phyloP scores from a whole-genome alignment of 2,797 vertebrate species.

The Carduelis carduelis region DNA sequence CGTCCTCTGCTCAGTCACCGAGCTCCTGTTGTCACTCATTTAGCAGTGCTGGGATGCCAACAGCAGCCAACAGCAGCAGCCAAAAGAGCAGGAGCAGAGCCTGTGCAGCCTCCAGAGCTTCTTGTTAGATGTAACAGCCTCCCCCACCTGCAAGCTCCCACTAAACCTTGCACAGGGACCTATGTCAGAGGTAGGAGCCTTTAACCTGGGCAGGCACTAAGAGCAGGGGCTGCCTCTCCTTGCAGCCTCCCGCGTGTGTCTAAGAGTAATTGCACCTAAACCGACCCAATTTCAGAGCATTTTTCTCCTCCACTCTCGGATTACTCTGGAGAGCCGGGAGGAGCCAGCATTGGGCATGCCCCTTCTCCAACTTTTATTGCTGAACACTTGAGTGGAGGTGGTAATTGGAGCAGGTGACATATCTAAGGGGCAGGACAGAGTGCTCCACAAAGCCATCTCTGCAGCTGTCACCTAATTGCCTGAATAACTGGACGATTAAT shows the following conservation, averaged over 20 bases:
- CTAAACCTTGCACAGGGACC: not conserved
- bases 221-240: not conserved
- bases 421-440: slow-evolving; percentile 65
- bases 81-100: not conserved
- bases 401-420: slow-evolving; percentile 71
- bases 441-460: slow-evolving; percentile 56
- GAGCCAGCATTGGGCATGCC: not conserved
- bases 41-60: not conserved
- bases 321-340: not conserved
- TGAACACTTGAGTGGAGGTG: slow-evolving; percentile 64
- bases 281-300: not conserved
- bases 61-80: not conserved
- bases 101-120: not conserved
- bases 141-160: not conserved
- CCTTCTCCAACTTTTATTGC: slow-evolving; percentile 58
- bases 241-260: not conserved
- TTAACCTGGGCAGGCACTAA: not conserved
- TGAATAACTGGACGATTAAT: slow-evolving; percentile 78
- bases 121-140: not conserved
- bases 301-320: not conserved
- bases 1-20: accelerated
- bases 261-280: slow-evolving; percentile 18
- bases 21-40: not conserved
- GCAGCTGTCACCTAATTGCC: slow-evolving; percentile 77
- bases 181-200: not conserved